phyloP scores from a whole-genome alignment of 2,797 vertebrate genomes.

The Helostoma temminkii region DNA sequence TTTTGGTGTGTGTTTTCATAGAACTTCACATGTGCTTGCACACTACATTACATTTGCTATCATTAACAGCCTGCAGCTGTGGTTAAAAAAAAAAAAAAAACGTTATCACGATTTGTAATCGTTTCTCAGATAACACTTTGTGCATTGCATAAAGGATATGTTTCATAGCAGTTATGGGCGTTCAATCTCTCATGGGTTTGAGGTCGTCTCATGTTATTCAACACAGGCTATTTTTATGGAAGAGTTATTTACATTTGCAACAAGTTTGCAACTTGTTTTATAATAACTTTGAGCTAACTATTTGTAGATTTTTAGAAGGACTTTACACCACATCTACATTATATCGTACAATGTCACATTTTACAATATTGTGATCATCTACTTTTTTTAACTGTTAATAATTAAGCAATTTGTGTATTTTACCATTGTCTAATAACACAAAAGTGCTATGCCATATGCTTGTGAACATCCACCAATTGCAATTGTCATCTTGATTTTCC shows the following conservation, averaged over 20 bases:
- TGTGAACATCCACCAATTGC: no score
- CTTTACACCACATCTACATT: no score
- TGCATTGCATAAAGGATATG: slow-evolving; percentile 31
- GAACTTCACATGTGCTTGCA: slow-evolving; percentile 30
- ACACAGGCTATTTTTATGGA: slow-evolving; percentile 22
- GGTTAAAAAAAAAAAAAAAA: slow-evolving; percentile 58
- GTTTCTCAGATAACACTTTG: slow-evolving; percentile 58
- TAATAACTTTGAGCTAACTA: slow-evolving; percentile 1
- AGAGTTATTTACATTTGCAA: slow-evolving; percentile 16
- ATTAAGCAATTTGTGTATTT: neutral
- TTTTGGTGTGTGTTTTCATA: slow-evolving; percentile 52
- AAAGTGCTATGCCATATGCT: no score
- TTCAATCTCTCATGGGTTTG: slow-evolving; percentile 3
- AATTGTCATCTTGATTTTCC: neutral
- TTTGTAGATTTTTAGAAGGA: no score
- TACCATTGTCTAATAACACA: neutral
- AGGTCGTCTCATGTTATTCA: slow-evolving; percentile 28
- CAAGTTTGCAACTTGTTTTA: slow-evolving; percentile 6
- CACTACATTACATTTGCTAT: slow-evolving; percentile 32
- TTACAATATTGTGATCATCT: no score
- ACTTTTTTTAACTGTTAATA: no score
- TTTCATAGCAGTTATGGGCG: slow-evolving; percentile 37
- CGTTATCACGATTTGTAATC: slow-evolving; percentile 64
- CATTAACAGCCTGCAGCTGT: slow-evolving; percentile 64
- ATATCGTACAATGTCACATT: no score